A percentile compares a stretch with the other conserved stretches of the same genome.
phyloP scores from a whole-genome alignment of 2,113 vertebrate species.

The Prinia subflava region DNA sequence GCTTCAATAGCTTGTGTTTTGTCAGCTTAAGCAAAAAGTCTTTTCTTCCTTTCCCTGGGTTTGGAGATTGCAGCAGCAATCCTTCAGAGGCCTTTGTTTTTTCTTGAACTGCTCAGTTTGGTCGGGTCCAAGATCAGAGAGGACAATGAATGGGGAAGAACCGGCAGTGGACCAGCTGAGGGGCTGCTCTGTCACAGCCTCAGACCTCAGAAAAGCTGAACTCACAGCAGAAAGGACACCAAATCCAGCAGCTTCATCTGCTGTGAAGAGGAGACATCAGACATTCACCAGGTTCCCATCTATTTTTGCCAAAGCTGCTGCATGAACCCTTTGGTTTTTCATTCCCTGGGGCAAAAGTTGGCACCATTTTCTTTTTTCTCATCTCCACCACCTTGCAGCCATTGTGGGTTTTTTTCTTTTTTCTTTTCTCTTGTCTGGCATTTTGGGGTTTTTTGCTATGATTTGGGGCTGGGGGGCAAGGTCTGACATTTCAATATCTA shows the following conservation, averaged over 20 bases:
- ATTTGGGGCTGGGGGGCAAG: rapidly evolving
- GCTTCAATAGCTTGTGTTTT: not conserved
- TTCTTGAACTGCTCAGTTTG: not conserved
- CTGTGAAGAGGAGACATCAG: not conserved
- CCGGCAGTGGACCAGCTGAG: rapidly evolving
- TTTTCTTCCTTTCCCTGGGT: not conserved
- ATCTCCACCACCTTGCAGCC: not conserved
- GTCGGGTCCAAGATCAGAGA: no score
- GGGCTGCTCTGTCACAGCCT: not conserved
- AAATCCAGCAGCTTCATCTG: not conserved
- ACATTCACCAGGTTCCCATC: not conserved
- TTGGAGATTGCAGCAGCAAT: not conserved
- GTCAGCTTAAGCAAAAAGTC: not conserved
- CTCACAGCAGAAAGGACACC: not conserved
- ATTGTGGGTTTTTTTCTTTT: not conserved
- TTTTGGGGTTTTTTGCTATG: not conserved
- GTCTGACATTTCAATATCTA: not conserved
- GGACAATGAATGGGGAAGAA: not conserved
- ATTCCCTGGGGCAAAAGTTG: not conserved
- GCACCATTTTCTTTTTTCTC: no score
- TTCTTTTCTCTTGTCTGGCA: no score
- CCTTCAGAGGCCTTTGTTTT: not conserved
- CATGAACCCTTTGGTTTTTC: not conserved
- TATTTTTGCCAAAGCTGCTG: not conserved
- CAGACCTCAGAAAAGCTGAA: not conserved